Evolutionary conservation across 2,888 invertebrate species (phyloP).

Genomic region (Stramonita haemastoma): DNA sequence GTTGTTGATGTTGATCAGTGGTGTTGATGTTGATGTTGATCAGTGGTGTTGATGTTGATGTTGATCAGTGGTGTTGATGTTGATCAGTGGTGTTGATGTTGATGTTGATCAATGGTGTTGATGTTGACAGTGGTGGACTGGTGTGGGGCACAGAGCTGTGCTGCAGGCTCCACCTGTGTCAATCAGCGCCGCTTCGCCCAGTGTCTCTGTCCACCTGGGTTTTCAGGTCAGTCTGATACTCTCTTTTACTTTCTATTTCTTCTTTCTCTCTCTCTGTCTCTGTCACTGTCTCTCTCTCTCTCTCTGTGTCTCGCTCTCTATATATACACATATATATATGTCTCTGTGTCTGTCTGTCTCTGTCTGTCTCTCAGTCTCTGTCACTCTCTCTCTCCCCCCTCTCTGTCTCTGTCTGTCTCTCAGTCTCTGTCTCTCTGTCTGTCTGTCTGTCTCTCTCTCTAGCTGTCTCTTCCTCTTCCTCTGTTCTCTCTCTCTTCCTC

Average conservation of each 20-base stretch:
- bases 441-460: no score
- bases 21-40: background rate
- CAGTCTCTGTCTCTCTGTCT: no score
- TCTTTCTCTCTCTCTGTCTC: no score
- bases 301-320: no score
- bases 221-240: slow-evolving; percentile 50
- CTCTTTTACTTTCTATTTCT: background rate
- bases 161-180: slow-evolving; percentile 54
- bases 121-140: slow-evolving; percentile 50
- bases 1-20: background rate
- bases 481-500: no score
- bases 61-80: background rate
- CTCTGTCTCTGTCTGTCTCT: no score
- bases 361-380: no score
- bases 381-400: no score
- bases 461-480: no score
- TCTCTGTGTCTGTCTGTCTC: no score
- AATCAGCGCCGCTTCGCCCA: slow-evolving; percentile 49
- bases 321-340: no score
- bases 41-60: background rate
- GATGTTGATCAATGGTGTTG: background rate
- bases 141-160: slow-evolving; percentile 52
- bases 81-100: background rate
- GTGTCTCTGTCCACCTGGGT: slow-evolving; percentile 60
- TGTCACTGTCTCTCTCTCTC: no score